Base-by-base conservation (phyloP, 1,140 invertebrate genomes). In the Drosophila arizonae region DNA sequence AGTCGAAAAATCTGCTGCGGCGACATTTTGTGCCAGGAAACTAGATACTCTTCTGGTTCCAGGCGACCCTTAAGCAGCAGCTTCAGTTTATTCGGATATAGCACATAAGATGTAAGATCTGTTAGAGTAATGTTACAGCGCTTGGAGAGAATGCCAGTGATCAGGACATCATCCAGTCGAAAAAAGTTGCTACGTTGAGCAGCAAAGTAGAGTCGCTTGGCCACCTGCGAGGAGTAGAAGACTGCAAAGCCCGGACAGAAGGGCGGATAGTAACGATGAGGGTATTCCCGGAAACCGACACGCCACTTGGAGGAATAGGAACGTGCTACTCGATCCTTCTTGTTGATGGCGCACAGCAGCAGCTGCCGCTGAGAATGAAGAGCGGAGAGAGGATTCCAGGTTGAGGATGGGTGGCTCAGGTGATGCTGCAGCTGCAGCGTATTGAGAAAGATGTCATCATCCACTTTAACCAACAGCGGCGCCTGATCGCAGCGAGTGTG, bases 101-200 rank as follows among this genome's bases (percentile, higher is more conserved):
- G 77, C 33, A 93, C 92, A 70, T 92, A 90, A 24, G 92, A 92
- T 30, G 90, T 87, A 26, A 94, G 79, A 39, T 92, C 91, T 10
- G 93, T 93, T 46, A 94, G 93, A 13, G 92, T 92, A 28, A 95
- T 81, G 84, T 94, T 94, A 11, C 93, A 90, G 86, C 93, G 93
- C 54, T 93, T 89, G 3, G 94, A 94, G 48, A 96, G 85, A 11
- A 94, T 94, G 39, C 96, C 96, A 3, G 96, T 97, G n/a, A 97
- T 92, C 78, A 95, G 94, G 13, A 97, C 95, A 91, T 97, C 96
- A 90, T 97, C 96, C 54, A 97, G 95, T 95, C 96, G 97, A 93
- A 97, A 97, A 89, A 94, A 96, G 2, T 92, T 91, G 6, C 93
- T 76, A 48, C 90, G 92, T 84, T 95, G 95, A 6, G 94, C 94